Evolutionary conservation across 2,113 vertebrate species (phyloP).

Genomic region (crab-eating macaque (Macaca fascicularis)): DNA sequence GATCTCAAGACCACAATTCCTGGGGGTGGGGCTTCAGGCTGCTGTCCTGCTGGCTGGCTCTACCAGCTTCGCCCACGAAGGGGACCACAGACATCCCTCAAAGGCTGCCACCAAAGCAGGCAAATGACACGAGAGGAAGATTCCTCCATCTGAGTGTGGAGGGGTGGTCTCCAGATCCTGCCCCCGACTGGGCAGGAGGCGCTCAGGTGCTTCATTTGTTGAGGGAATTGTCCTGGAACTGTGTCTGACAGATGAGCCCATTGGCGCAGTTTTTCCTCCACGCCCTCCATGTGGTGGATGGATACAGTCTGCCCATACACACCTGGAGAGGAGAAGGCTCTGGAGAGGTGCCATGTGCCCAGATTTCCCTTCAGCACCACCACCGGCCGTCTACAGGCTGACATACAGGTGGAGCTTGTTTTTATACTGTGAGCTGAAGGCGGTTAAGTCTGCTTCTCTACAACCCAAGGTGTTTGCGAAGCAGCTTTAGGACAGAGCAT

Average conservation of each 20-base stretch:
- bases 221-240: background rate
- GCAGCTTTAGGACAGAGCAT: background rate
- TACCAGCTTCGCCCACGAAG: background rate
- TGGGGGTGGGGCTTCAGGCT: fast-evolving
- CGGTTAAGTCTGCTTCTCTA: too few relatives aligned
- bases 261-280: fast-evolving
- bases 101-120: background rate
- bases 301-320: background rate
- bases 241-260: too few relatives aligned
- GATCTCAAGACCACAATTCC: fast-evolving
- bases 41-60: background rate
- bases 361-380: background rate
- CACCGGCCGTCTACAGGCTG: fast-evolving
- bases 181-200: too few relatives aligned
- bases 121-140: fast-evolving
- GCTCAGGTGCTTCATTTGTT: background rate
- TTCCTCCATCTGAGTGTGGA: too few relatives aligned
- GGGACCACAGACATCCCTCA: background rate
- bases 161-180: too few relatives aligned
- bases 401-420: too few relatives aligned
- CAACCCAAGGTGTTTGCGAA: fast-evolving
- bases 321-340: background rate
- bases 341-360: background rate
- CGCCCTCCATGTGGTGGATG: fast-evolving
- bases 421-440: background rate